A percentile compares a stretch with the other conserved stretches of the same genome.
Evolutionary conservation across 2,113 vertebrate species (phyloP).

Genomic region (Hippocampus guttulatus): DNA sequence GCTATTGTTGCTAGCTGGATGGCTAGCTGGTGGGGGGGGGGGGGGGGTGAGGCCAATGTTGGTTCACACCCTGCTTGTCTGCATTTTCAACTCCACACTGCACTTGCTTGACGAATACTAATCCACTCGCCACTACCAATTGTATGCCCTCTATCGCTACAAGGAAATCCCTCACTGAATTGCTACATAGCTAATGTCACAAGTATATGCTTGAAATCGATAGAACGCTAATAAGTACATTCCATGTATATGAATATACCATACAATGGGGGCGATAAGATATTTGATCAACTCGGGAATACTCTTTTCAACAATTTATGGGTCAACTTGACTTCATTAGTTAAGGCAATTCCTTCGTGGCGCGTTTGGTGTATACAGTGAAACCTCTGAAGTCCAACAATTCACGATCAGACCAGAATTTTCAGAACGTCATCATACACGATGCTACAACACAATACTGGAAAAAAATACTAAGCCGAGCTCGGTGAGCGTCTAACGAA

Average conservation of each 20-base stretch:
- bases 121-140: conserved; percentile 10
- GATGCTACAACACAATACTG: background rate
- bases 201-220: conserved; percentile 54
- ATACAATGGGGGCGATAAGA: conserved; percentile 28
- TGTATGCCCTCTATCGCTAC: conserved; percentile 41
- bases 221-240: conserved; percentile 59
- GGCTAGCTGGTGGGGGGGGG: conserved; percentile 41
- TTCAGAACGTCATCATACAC: background rate
- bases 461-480: background rate
- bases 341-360: conserved; percentile 43
- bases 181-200: conserved; percentile 62
- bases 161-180: conserved; percentile 45
- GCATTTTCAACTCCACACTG: conserved; percentile 51
- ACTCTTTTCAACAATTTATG: conserved; percentile 27
- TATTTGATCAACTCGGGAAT: conserved; percentile 26
- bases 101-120: conserved; percentile 32
- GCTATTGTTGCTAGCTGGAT: conserved; percentile 37
- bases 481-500: background rate
- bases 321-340: conserved; percentile 16
- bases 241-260: conserved; percentile 42
- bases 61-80: conserved; percentile 67
- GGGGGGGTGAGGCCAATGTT: conserved; percentile 34
- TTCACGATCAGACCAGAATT: background rate
- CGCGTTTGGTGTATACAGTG: conserved; percentile 11
- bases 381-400: background rate